phyloP scores from a whole-genome alignment of 2,113 vertebrate species.

The Brachypteracias leptosomus region DNA sequence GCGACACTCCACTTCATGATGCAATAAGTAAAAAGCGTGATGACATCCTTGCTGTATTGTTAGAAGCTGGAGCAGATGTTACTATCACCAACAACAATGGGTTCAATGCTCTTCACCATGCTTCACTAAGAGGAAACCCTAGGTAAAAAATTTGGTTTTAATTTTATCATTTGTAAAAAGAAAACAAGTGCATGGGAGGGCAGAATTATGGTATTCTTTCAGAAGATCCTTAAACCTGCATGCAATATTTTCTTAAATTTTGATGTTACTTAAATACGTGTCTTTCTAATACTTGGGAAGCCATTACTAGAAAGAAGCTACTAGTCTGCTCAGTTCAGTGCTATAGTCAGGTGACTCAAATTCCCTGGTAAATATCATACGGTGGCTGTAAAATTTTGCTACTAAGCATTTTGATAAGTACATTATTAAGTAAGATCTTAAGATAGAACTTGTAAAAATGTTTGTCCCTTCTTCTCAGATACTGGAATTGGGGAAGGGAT shows the following conservation, averaged over 20 bases:
- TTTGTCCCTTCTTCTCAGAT: neutral
- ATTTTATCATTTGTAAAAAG: neutral
- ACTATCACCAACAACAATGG: constrained; percentile 99
- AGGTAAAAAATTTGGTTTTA: constrained; percentile 77
- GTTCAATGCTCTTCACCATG: constrained; percentile 97
- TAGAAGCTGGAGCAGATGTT: constrained; percentile 96
- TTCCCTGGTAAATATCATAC: neutral
- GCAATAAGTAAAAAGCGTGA: constrained; percentile 99
- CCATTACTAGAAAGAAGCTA: neutral
- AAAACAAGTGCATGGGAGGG: neutral
- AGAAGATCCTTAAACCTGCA: neutral
- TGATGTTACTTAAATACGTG: neutral
- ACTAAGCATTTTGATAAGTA: neutral
- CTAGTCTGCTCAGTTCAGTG: neutral
- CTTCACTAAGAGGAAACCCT: constrained; percentile 95
- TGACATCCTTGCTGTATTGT: constrained; percentile 95
- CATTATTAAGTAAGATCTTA: neutral
- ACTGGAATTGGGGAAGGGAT: neutral
- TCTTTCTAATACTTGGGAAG: neutral
- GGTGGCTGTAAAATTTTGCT: neutral
- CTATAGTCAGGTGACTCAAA: neutral
- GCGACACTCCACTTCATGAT: constrained; percentile 95
- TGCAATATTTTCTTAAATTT: neutral
- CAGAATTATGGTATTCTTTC: neutral
- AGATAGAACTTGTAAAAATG: neutral